A percentile compares a stretch with the other conserved stretches of the same genome.
These are phyloP conservation scores for Otocyon megalotis DNA, from an alignment of 2,113 vertebrate species.

Conservation along the genomic window DNA sequence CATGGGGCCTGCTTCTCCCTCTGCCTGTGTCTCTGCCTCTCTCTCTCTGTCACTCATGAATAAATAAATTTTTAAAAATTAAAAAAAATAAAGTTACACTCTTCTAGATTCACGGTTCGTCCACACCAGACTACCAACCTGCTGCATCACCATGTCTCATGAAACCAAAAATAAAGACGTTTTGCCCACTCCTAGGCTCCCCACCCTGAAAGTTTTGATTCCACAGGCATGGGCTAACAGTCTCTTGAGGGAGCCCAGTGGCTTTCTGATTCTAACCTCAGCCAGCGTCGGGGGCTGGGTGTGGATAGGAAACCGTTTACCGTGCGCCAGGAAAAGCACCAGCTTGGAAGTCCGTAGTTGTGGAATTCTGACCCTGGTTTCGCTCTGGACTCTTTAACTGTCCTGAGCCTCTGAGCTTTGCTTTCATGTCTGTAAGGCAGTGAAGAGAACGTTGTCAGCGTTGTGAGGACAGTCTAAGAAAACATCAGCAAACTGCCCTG, in stretches of 20 bases:
- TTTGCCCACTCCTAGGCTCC: not conserved
- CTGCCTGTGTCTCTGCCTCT: too few species aligned
- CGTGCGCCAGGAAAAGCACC: not conserved
- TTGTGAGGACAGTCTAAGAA: not conserved
- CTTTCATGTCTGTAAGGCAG: not conserved
- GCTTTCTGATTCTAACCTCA: not conserved
- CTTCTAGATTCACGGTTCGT: not conserved
- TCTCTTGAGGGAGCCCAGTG: not conserved
- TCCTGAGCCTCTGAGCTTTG: not conserved
- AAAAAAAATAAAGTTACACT: not conserved
- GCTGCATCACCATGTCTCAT: not conserved
- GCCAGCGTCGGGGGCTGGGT: not conserved
- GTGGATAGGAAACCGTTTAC: not conserved
- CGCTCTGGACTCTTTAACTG: not conserved
- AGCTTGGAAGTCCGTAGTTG: not conserved
- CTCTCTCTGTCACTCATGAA: too few species aligned
- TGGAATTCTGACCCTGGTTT: conserved; percentile 27
- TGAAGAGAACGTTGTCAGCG: not conserved
- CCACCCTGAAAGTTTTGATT: not conserved
- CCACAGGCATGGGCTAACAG: not conserved
- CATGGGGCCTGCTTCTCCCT: too few species aligned
- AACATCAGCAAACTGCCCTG: not conserved
- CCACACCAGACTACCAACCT: not conserved
- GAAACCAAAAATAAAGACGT: conserved; percentile 5
- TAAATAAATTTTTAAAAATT: too few species aligned